Percentiles rank a stretch among this genome's conserved stretches.
Evolutionary conservation across 1,140 invertebrate species (phyloP).

Genomic region (Alviniconcha marisindica): DNA sequence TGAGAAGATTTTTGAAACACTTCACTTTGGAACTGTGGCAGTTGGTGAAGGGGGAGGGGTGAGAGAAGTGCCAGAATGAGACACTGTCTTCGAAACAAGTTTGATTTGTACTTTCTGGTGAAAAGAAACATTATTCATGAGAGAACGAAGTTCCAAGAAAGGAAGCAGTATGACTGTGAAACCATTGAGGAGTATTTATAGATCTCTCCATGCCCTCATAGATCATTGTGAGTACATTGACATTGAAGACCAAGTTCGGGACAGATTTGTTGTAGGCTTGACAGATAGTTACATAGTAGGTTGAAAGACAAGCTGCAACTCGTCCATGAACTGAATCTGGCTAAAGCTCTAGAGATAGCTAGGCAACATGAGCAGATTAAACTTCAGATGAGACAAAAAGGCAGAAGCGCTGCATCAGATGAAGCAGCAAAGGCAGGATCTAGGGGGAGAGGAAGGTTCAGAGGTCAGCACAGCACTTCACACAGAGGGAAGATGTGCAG

Average conservation of each 20-base stretch:
- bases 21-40: too few relatives aligned
- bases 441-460: too few relatives aligned
- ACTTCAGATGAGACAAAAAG: background rate
- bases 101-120: background rate
- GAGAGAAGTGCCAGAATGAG: too few relatives aligned
- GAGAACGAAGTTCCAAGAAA: background rate
- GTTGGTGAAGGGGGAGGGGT: too few relatives aligned
- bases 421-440: too few relatives aligned
- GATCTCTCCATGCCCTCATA: background rate
- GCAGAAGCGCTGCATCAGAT: background rate
- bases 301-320: background rate
- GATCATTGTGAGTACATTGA: background rate
- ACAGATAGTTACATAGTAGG: background rate
- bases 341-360: background rate
- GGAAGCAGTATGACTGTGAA: background rate
- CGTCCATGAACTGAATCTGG: background rate
- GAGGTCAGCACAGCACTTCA: too few relatives aligned
- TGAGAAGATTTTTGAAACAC: too few relatives aligned
- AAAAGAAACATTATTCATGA: conserved; percentile 1
- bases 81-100: conserved; percentile 8
- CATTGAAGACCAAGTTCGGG: background rate
- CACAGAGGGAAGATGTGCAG: background rate
- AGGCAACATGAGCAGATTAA: background rate
- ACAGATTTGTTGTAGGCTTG: background rate
- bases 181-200: background rate